Evolutionary conservation across 2,113 vertebrate genomes (phyloP), one percentile per base, ranked within the genome.

Genomic region (Melospiza melodia): DNA sequence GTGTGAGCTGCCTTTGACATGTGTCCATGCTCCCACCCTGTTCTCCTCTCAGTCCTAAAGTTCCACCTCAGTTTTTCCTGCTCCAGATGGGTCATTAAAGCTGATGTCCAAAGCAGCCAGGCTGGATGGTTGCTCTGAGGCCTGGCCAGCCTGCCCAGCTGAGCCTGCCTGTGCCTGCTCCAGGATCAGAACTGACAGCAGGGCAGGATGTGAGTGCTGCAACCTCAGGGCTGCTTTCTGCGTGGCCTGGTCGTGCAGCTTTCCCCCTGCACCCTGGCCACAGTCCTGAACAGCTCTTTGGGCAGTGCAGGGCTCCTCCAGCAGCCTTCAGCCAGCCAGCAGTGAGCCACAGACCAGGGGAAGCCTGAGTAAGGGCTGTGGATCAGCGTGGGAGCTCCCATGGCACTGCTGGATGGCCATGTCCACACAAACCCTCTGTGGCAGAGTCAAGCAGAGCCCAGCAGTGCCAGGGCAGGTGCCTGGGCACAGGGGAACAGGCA

Each of bases 401-500:
- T 22, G 46, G 73, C 55, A 13, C 4, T 46, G 49, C 41, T 84
- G 65, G 1, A 25, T 72, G 49, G 25, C 17, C 2, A 0, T 25
- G 22, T 55, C 43, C 54, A 65, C 54, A 57, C 33, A 54, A 55
- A 51, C 49, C 8, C 30, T 77, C 37, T 35, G 58, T 81, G 20
- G 18, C 41, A 61, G 46, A 9, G 41, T 77, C 33, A 48, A 1
- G 27, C 41, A 84, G 65, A 87, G 69, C 46, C 23, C 59, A 57
- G 51, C 41, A 66, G 35, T 5, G 1, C 54, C 63, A 18, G 35
- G 6, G 13, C 46, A 27, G 30, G 3, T 77, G 33, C 23, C 41
- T 2, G 9, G 31, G 33, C 2, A 1, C 6, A 33, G 41, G 20
- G 31, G 18, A 76, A 0, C 0, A 1, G 43, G 31, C 8, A 2